Conservation (phyloP, 2,888 invertebrate species). For the Ophion obscuratus region DNA sequence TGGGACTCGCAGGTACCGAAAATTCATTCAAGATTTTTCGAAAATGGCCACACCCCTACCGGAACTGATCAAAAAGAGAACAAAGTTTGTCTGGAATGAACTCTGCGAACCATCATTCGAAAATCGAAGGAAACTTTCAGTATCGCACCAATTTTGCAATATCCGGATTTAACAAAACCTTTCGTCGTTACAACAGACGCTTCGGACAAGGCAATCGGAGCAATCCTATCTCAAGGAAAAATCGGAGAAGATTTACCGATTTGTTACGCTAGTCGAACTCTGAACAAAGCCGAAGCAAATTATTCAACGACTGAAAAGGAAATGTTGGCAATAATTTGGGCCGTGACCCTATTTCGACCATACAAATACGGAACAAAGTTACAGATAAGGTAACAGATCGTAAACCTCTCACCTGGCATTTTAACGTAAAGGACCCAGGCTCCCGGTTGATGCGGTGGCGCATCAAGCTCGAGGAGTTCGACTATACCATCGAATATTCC, state of each 20-base stretch:
- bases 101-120: conserved; percentile 55
- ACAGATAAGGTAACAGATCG: conserved; percentile 74
- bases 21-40: background rate
- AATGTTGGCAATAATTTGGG: too few species aligned
- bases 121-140: conserved; percentile 41
- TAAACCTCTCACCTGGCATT: conserved; percentile 11
- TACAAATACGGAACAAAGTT: conserved; percentile 76
- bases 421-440: conserved; percentile 27
- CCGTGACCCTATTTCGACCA: conserved; percentile 72
- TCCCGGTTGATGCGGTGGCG: conserved; percentile 28
- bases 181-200: conserved; percentile 77
- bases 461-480: conserved; percentile 5
- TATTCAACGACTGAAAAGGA: too few species aligned
- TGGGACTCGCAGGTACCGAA: conserved; percentile 69
- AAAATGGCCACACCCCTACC: conserved; percentile 66
- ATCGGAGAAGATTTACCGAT: conserved; percentile 67
- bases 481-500: conserved; percentile 17
- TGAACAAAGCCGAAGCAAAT: too few species aligned
- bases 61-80: conserved; percentile 66
- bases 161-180: conserved; percentile 74
- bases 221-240: conserved; percentile 76
- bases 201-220: conserved; percentile 73
- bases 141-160: conserved; percentile 66
- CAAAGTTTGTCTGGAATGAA: conserved; percentile 58
- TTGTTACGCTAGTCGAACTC: too few species aligned